A percentile compares a stretch with the other conserved stretches of the same genome.
Evolutionary conservation across 2,888 invertebrate species (phyloP).

Genomic region (Netelia virgata): DNA sequence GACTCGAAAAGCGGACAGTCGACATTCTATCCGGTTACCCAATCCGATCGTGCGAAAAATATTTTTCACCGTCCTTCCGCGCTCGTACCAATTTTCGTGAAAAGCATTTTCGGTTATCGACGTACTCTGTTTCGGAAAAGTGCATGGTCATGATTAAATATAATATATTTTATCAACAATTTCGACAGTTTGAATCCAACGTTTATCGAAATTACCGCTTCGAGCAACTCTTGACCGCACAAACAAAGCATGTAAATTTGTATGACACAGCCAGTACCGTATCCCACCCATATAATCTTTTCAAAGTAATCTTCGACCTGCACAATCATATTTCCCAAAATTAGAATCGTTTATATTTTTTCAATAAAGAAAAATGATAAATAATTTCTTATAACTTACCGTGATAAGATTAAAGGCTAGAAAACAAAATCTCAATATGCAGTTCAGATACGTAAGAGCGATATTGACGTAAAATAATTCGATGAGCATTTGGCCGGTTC

Average conservation of each 20-base stretch:
- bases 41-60: slow-evolving; percentile 63
- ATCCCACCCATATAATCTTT: slow-evolving; percentile 56
- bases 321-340: neutral
- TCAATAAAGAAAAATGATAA: neutral
- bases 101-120: slow-evolving; percentile 70
- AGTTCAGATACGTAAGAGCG: slow-evolving; percentile 70
- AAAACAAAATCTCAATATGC: slow-evolving; percentile 75
- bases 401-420: slow-evolving; percentile 70
- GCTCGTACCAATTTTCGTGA: slow-evolving; percentile 70
- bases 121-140: slow-evolving; percentile 66
- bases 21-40: slow-evolving; percentile 68
- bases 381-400: slow-evolving; percentile 64
- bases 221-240: slow-evolving; percentile 73
- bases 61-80: slow-evolving; percentile 42
- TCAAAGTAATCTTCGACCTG: slow-evolving; percentile 47
- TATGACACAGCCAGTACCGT: slow-evolving; percentile 65
- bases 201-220: slow-evolving; percentile 70
- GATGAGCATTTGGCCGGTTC: slow-evolving; percentile 63
- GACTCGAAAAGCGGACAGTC: slow-evolving; percentile 65
- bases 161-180: neutral
- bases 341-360: neutral
- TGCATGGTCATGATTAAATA: too few species aligned
- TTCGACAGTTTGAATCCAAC: neutral
- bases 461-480: slow-evolving; percentile 71
- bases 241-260: slow-evolving; percentile 75